phyloP scores from a whole-genome alignment of 2,113 vertebrate species.

The Psilopsiagon aurifrons region DNA sequence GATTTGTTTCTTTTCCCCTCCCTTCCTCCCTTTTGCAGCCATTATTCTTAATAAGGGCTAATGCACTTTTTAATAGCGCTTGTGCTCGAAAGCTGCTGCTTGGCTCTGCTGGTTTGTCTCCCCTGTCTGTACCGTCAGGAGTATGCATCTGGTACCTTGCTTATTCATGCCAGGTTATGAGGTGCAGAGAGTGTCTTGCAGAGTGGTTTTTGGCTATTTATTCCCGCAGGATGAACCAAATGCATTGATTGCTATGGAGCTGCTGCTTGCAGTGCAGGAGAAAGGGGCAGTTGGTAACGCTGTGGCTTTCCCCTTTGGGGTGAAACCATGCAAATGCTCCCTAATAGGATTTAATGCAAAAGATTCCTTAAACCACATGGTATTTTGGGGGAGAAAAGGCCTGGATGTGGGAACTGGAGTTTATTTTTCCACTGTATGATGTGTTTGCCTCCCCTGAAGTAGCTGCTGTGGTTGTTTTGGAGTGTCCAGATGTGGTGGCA shows the following conservation, averaged over 20 bases:
- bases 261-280: rapidly evolving
- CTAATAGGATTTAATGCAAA: not conserved
- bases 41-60: not conserved
- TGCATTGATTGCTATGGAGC: not conserved
- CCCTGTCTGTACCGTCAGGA: not conserved
- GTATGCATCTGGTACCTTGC: not conserved
- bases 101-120: not conserved
- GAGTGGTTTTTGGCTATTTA: not conserved
- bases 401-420: not conserved
- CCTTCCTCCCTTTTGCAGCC: not conserved
- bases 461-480: not conserved
- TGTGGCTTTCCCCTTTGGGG: not conserved
- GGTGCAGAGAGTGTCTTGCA: not conserved
- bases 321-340: not conserved
- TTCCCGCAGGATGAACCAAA: not conserved
- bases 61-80: not conserved
- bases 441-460: not conserved
- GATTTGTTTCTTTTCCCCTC: not conserved
- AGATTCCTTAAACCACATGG: not conserved
- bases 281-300: not conserved
- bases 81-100: not conserved
- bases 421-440: not conserved
- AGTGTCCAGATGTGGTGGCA: not conserved
- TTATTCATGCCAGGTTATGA: slow-evolving; percentile 14
- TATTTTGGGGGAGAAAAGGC: not conserved